Evolutionary conservation across 2,113 vertebrate genomes (phyloP), one percentile per base, ranked within the genome.

Genomic region (Rhodinocichla rosea): DNA sequence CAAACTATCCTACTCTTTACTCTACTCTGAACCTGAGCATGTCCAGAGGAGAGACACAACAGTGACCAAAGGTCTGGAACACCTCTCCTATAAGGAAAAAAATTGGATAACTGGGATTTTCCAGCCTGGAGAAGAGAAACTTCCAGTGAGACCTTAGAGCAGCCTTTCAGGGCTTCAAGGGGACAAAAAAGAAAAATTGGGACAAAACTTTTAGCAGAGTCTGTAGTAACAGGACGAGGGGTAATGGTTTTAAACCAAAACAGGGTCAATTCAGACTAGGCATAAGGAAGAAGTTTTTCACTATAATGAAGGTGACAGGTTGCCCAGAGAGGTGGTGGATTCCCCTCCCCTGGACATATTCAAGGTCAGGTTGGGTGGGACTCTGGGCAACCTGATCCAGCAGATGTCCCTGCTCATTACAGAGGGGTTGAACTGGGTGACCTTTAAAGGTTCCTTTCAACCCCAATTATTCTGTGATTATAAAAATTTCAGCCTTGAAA

Each of bases 241-340:
- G 2, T 14, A 23, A 70, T 39, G 13, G 3, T 26, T 87, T 60
- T 39, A 68, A 83, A 35, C 21, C 53, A 32, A 55, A 59, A 13
- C 13, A 65, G 1, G 9, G 11, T 26, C 21, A 14, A 10, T 53
- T 67, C 6, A 35, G 13, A 26, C 8, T 22, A 57, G 45, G 15
- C 28, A 14, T 2, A 47, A 42, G 19, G 24, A 64, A 52, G n/a
- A 42, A 3, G 1, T 14, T 45, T 52, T 75, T 32, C 20, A 52
- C 2, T 3, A 0, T 60, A 9, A 47, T 8, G 1, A 10, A 62
- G 12, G 27, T 53, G 37, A 28, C 5, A 39, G 8, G 8, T 19
- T 89, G 6, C 24, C 45, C 57, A 49, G n/a, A 45, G 21, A 33
- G 8, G 23, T 40, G 26, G 4, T 10, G 3, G 9, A 27, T 63